Evolutionary conservation across 2,113 vertebrate genomes (phyloP).

Genomic region (Elanoides forficatus): DNA sequence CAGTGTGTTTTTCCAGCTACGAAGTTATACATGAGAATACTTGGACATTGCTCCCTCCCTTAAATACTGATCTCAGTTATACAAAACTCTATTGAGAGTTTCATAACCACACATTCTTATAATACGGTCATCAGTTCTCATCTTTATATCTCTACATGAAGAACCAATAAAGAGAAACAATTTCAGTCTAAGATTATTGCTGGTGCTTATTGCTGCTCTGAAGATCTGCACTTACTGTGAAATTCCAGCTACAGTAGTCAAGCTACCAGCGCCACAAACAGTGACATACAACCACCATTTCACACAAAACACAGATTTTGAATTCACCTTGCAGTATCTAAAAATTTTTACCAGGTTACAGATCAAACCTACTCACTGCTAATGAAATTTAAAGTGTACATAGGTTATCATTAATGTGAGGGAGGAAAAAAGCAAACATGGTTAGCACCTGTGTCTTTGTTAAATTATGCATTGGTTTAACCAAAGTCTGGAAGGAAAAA

Average conservation of each 20-base stretch:
- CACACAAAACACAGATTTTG: neutral
- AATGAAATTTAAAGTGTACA: neutral
- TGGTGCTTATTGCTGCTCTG: neutral
- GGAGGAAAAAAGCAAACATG: neutral
- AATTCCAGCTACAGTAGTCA: neutral
- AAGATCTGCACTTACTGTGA: neutral
- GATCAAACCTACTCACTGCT: neutral
- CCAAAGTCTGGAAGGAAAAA: neutral
- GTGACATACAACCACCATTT: neutral
- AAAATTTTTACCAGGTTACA: neutral
- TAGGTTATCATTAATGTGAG: neutral
- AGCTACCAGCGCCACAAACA: neutral
- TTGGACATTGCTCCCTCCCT: neutral
- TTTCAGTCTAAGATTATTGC: neutral
- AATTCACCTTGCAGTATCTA: neutral
- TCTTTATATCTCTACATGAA: neutral
- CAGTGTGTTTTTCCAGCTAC: neutral
- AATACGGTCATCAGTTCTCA: neutral
- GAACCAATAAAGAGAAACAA: neutral
- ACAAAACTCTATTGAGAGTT: neutral
- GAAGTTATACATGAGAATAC: neutral
- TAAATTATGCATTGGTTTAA: neutral
- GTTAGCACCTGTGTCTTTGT: neutral
- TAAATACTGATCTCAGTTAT: neutral
- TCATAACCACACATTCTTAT: neutral